A percentile compares a stretch with the other conserved stretches of the same genome.
phyloP scores from a whole-genome alignment of 2,113 vertebrate genomes.

The Thamnophis sirtalis region DNA sequence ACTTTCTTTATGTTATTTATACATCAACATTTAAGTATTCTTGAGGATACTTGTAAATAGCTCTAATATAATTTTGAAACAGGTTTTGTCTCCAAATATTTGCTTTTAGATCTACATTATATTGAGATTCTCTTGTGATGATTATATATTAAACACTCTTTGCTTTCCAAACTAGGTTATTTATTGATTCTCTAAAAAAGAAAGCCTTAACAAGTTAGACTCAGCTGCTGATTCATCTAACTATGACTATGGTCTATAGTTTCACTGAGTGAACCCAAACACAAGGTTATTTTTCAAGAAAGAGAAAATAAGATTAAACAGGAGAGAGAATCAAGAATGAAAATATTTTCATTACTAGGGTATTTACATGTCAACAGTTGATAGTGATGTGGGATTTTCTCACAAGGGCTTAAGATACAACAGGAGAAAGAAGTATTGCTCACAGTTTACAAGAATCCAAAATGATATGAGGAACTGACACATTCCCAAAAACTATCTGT shows the following conservation, averaged over 20 bases:
- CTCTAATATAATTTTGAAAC: not conserved
- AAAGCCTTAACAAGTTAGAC: conserved; percentile 32
- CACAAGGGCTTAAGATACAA: conserved; percentile 66
- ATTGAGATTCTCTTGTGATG: not conserved
- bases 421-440: conserved; percentile 21
- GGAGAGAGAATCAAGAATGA: conserved; percentile 81
- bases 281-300: conserved; percentile 81
- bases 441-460: conserved; percentile 52
- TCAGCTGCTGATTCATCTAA: not conserved
- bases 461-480: conserved; percentile 52
- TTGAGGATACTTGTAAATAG: not conserved
- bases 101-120: not conserved
- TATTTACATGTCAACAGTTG: conserved; percentile 87
- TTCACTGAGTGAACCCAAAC: conserved; percentile 58
- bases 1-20: not conserved
- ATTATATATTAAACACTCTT: not conserved
- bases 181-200: conserved; percentile 15
- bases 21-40: not conserved
- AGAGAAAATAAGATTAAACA: conserved; percentile 75
- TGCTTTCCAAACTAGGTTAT: conserved; percentile 16
- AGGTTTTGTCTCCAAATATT: not conserved
- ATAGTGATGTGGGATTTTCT: conserved; percentile 75
- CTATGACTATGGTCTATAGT: conserved; percentile 14
- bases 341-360: conserved; percentile 89
- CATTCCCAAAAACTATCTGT: conserved; percentile 5